Evolutionary conservation across 1,140 invertebrate genomes (phyloP), one percentile per base, ranked within the genome.

Genomic region (Archegozetes longisetosus): DNA sequence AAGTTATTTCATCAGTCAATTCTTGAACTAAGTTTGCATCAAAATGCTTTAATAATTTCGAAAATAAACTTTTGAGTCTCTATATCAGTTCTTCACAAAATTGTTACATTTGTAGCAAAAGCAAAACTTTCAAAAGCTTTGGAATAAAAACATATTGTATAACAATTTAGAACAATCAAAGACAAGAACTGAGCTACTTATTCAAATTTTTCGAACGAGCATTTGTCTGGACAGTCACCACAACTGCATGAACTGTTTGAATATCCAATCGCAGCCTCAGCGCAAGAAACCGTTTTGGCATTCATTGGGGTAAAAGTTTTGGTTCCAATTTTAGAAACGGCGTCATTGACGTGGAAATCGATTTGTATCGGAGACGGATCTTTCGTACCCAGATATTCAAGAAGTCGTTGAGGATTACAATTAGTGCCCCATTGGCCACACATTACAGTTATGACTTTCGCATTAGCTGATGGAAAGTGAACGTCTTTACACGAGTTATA

Each of bases 401-500:
- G 56, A 67, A 68, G 70, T 6, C 61, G 55, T 50, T 66, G 46
- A 12, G 69, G 63, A 26, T 56, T 69, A 61, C 73, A 75, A 9
- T 63, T 49, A 3, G 78, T 78, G 72, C 80, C 84, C 1, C 67
- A 26, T 1, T 13, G 61, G 9, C 85, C 85, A 71, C 90, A 94
- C 80, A 93, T 82, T 0, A 90, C n/a, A 66, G 83, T 81, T 53
- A 94, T 64, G 1, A 82, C 88, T 61, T 80, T 71, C 68, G 81
- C 75, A 59, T 88, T 86, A 0, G 81, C 79, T 29, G 83, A 81
- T 1, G 87, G 85, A 58, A 86, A 78, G 28, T 81, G 81, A 51
- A 93, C 88, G 74, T 84, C 80, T 62, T 78, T 80, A 68, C 90
- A 94, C 0, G 88, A 91, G 62, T 84, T 76, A 67, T 79, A 94